Base-by-base conservation (phyloP, 2,113 vertebrate genomes). In the Chrysemys picta region DNA sequence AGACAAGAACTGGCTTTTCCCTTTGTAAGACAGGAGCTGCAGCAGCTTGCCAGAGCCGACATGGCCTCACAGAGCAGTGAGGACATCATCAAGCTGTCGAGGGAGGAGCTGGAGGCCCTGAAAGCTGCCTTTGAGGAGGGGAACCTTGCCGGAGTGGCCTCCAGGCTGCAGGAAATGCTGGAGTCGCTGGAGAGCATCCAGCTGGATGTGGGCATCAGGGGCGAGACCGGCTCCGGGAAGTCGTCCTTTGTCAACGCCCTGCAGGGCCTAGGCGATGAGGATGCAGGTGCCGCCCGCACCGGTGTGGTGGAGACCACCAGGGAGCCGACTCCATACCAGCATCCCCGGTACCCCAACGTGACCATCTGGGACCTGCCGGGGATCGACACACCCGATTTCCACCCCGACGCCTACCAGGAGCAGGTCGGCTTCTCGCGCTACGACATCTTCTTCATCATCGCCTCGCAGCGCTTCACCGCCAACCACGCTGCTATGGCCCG, bases 331-430 rank as follows among this genome's bases (percentile, higher is more conserved):
- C 52, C 83, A 24, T 98, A 98, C 78, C 56, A 94, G 2, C 97
- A 98, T 78, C 98, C 98, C 0, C 96, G 95, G 83, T 97, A 97
- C 19, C 92, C 96, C 0, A 96, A 98, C 2, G 97, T 98, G 65
- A 96, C 94, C 21, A 87, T 98, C 49, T 98, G 98, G 98, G 98
- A 98, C 88, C 98, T 98, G 24, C 98, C 98, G 0, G 98, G 98
- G 10, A 97, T 98, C 0, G 98, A 98, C 56, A 93, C 97, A 4
- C 97, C 97, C 0, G 95, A 93, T 81, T 98, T 98, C 93, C 96
- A 95, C 3, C 96, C 97, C 0, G 91, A 97, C 80, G 75, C 95
- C 45, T 98, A 98, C 93, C 95, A 98, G 80, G 86, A 98, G 90
- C 83, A 95, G 85, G 97, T 98, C 88, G 69, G 94, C 24, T 98